These are phyloP conservation scores for Formicarius rufipectus DNA, from an alignment of 2,113 vertebrate species.

Conservation along the genomic window DNA sequence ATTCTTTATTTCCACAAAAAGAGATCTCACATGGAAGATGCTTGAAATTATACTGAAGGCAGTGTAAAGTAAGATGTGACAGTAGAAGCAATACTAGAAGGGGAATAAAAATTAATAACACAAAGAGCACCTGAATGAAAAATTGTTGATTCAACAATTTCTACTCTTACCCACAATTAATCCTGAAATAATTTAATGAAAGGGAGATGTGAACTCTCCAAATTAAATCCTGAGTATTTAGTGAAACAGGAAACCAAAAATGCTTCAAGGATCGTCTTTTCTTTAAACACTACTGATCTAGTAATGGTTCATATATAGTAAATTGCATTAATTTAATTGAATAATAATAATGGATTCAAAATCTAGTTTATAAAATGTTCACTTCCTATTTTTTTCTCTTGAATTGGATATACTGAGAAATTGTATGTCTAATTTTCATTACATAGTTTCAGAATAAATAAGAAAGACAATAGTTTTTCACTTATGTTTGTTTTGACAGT, in stretches of 20 bases:
- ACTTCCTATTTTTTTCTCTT: neutral
- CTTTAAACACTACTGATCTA: neutral
- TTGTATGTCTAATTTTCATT: neutral
- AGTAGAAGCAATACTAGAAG: neutral
- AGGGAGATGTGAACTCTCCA: conserved; percentile 15
- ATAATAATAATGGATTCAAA: neutral
- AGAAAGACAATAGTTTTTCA: neutral
- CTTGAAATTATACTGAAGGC: neutral
- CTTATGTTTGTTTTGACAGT: neutral
- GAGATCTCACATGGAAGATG: neutral
- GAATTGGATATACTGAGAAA: neutral
- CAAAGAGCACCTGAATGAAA: neutral
- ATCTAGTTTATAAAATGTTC: neutral
- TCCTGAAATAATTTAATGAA: conserved; percentile 42
- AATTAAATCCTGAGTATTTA: conserved; percentile 34
- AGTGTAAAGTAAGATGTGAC: neutral
- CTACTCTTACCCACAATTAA: neutral
- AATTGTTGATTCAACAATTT: neutral
- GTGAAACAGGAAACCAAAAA: conserved; percentile 57
- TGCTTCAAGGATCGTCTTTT: conserved; percentile 37
- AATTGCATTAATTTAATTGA: conserved; percentile 59
- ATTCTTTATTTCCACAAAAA: neutral
- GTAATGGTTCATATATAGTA: neutral
- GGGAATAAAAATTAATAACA: conserved; percentile 16
- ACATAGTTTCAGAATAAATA: neutral